Conservation (phyloP, 92 coral and sea anemone species). For the Siderastrea radians region DNA sequence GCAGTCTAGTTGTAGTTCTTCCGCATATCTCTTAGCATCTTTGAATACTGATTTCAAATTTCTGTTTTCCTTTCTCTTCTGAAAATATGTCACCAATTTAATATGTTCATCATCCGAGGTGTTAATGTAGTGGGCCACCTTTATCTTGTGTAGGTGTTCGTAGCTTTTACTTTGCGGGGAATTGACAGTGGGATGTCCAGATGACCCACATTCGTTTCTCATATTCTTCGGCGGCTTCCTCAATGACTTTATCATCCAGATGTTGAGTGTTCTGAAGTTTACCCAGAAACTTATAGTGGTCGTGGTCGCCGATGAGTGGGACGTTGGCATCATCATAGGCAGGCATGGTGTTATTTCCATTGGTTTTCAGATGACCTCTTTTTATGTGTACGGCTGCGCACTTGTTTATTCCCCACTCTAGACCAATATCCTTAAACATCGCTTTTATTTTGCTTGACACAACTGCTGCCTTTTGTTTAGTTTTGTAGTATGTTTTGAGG, state of each 20-base stretch:
- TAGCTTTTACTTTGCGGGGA: conserved; percentile 47
- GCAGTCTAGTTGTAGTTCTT: background rate
- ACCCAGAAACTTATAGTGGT: background rate
- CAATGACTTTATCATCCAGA: too few relatives aligned
- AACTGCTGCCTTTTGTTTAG: conserved; percentile 19
- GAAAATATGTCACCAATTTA: conserved; percentile 3
- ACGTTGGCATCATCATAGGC: background rate
- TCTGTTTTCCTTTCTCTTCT: background rate
- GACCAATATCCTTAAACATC: conserved; percentile 39
- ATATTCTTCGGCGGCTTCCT: conserved; percentile 39
- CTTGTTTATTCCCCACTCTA: conserved; percentile 41
- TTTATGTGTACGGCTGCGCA: conserved; percentile 29
- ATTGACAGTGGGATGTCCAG: conserved; percentile 53
- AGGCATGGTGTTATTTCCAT: conserved; percentile 3
- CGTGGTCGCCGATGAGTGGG: background rate
- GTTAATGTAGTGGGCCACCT: conserved; percentile 26
- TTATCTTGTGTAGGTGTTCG: conserved; percentile 15
- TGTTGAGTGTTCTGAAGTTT: background rate
- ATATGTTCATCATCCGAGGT: background rate
- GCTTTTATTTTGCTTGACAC: conserved; percentile 1
- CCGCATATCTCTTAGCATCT: background rate
- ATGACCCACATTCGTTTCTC: conserved; percentile 41
- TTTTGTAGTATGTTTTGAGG: background rate
- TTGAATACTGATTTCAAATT: background rate
- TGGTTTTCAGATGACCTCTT: conserved; percentile 30